These are phyloP conservation scores for Cephalopachus bancanus DNA, from an alignment of 2,797 vertebrate genomes.

Conservation along the genomic window DNA sequence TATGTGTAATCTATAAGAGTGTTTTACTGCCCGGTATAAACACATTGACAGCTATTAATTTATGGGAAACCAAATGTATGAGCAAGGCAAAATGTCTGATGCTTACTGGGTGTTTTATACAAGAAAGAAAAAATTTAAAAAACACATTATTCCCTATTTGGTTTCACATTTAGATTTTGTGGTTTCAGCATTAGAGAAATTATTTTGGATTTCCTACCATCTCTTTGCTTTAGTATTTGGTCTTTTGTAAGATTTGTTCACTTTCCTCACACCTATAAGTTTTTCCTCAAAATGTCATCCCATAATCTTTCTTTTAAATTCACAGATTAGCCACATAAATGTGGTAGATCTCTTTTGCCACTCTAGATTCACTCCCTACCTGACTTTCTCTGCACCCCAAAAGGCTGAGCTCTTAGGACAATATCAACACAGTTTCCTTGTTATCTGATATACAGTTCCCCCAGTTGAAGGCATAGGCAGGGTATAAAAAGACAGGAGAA, in stretches of 20 bases:
- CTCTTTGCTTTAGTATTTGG: not conserved
- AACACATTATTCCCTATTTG: not conserved
- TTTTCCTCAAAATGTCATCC: not conserved
- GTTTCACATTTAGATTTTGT: not conserved
- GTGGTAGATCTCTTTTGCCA: not conserved
- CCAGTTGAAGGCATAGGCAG: not conserved
- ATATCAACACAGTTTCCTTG: too few relatives aligned
- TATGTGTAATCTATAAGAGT: not conserved
- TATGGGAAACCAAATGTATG: not conserved
- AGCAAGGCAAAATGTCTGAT: not conserved
- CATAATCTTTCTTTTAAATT: too few relatives aligned
- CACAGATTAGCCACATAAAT: not conserved
- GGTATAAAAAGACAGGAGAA: not conserved
- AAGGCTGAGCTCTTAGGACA: not conserved
- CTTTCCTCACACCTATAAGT: not conserved
- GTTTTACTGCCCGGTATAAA: not conserved
- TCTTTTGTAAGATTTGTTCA: not conserved
- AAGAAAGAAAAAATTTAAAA: not conserved
- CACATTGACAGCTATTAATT: not conserved
- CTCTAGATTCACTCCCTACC: not conserved
- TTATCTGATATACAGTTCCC: accelerated
- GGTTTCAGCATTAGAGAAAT: not conserved
- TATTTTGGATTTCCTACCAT: not conserved
- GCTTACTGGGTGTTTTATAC: not conserved
- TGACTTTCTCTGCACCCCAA: too few relatives aligned